Base-by-base conservation (phyloP, 1,140 invertebrate genomes). In the Tribolium madens region DNA sequence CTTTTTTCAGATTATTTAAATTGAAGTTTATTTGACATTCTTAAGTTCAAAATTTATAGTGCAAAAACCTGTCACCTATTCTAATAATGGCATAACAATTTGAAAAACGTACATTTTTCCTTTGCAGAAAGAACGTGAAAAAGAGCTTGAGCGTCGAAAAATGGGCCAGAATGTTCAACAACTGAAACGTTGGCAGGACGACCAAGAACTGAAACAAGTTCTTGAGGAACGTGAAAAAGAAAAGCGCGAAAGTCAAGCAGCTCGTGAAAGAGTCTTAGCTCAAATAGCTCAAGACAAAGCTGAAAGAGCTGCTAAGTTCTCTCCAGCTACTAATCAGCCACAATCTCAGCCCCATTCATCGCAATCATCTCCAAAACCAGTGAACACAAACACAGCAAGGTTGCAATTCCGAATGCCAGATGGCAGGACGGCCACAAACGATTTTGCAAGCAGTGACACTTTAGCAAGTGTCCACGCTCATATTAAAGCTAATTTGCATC, bases 371-470 rank as follows among this genome's bases (percentile, higher is more conserved):
- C 21, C 75, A 3, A 13, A 10, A 64, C 42, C 69, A 10, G 46
- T 46, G 2, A 33, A 33, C 15, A 60, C 71, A 12, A 82, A 84
- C 33, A 79, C 78, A 6, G 83, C 94, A 0, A 89, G 93, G 69
- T 89, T 97, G 48, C 95, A 97, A 87, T 96, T 97, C 82, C 91
- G 93, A 80, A 81, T 96, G 57, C 93, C 95, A 0, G 92, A 94
- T 84, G 95, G 95, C 7, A 89, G 89, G 0, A 77, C 81, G 2
- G 82, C 84, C 50, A 88, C 84, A 4, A 82, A 87, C 68, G 83
- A 86, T 3, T 89, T 89, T 76, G 76, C 79, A 9, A 80, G 76
- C 21, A 75, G 42, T 14, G 78, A 85, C 78, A 79, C 85, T 33
- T 84, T 92, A 79, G 71, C 84, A 79, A 84, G 84, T 10, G 81